Conservation (phyloP, 1,140 invertebrate genomes). For the Alviniconcha marisindica region DNA sequence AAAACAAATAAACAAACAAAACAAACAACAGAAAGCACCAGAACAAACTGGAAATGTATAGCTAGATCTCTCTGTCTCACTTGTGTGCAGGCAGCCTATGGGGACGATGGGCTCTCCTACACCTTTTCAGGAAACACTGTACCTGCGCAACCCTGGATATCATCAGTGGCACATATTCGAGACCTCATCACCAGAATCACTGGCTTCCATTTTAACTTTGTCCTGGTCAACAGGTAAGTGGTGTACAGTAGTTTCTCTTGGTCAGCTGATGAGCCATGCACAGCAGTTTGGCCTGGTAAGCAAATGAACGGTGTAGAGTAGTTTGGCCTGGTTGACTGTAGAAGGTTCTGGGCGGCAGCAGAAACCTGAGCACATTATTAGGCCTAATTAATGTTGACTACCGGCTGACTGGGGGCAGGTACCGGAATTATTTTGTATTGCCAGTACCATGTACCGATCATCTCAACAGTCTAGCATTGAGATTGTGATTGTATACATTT, state of each 20-base stretch:
- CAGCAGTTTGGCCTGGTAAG: too few relatives aligned
- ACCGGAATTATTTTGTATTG: neutral
- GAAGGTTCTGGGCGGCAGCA: neutral
- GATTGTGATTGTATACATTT: too few relatives aligned
- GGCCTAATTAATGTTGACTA: neutral
- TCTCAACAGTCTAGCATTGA: neutral
- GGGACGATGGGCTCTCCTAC: constrained; percentile 82
- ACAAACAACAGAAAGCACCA: neutral
- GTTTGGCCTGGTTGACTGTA: too few relatives aligned
- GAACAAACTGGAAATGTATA: neutral
- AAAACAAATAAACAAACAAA: neutral
- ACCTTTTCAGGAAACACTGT: constrained; percentile 82
- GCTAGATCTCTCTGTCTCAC: neutral
- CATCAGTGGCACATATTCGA: constrained; percentile 77
- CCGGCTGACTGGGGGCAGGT: neutral
- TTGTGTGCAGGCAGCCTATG: constrained; percentile 79
- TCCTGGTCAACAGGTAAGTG: constrained; percentile 83
- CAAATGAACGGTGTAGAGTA: too few relatives aligned
- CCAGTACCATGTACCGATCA: neutral
- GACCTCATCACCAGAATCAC: constrained; percentile 78
- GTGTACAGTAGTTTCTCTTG: neutral
- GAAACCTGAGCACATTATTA: neutral
- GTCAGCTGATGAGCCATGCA: neutral
- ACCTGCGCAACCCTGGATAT: constrained; percentile 82
- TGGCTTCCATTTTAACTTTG: constrained; percentile 83